Evolutionary conservation across 2,797 vertebrate species (phyloP), one percentile per base, ranked within the genome.

Genomic region (Megaceryle alcyon): DNA sequence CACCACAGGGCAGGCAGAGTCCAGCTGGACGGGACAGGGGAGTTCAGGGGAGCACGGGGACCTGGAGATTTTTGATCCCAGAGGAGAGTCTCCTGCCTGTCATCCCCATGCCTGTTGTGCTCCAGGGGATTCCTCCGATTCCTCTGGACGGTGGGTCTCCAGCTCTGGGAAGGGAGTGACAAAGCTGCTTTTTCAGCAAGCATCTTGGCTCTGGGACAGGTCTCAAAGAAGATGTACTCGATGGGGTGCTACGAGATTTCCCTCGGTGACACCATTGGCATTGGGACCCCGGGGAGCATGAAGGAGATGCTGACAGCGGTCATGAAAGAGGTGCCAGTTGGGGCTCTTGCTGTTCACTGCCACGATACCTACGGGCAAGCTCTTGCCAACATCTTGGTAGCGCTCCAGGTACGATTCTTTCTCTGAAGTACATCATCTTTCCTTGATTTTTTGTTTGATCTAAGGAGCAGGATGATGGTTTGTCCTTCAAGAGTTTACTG

Each of bases 241-340:
- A 99, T 99, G 99, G 99, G 99, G 10, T 99, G 99, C 98, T 99
- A 99, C 4, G 99, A 99, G 97, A 99, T 99, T 97, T 99, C 99
- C 8, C 98, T 99, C 7, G 99, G 99, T 5, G 99, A 99, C 97
- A 99, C 99, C 76, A 99, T 99, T 1, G 99, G 99, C 6, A 98
- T 99, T 48, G 99, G 99, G 54, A 99, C 99, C 33, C 99, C 99
- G 0, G 99, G 99, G 2, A 97, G 97, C 97, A 99, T 99, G 99
- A 97, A 14, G 68, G 98, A 99, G 72, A 99, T 99, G 99, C 97
- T 99, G 91, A 94, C 98, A 6, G 98, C 93, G 0, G 99, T 99
- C 49, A 98, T 97, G 96, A 98, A 96, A 33, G 99, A 99, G 96
- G 98, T 99, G 63, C 99, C 99, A 0, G 94, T 99, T 37, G 92